Percentiles rank a stretch among this genome's conserved stretches.
Evolutionary conservation across 35 echinoderm and acorn worm genomes (phyloP).

Genomic region (Heliocidaris tuberculata): DNA sequence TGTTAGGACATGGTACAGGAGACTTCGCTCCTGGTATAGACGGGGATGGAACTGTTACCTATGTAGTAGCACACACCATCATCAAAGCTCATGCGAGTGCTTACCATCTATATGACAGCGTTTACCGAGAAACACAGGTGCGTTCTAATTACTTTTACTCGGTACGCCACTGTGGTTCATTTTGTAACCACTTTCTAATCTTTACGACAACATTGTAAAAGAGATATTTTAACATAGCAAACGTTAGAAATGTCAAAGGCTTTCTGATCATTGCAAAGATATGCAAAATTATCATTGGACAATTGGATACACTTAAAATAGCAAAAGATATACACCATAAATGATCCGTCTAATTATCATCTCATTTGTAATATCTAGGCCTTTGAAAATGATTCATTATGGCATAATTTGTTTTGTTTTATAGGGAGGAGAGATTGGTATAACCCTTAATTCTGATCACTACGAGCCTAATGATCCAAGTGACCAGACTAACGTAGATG

Average conservation of each 20-base stretch:
- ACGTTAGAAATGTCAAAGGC: too few species aligned
- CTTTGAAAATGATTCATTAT: too few species aligned
- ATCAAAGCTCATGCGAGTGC: conserved; percentile 90
- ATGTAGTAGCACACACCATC: conserved; percentile 86
- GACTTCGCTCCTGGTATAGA: conserved; percentile 90
- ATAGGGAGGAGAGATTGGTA: conserved; percentile 64
- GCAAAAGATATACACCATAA: too few species aligned
- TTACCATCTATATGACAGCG: conserved; percentile 76
- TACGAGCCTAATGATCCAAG: conserved; percentile 58
- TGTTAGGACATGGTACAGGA: conserved; percentile 76
- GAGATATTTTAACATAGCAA: too few species aligned
- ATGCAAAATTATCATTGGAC: too few species aligned
- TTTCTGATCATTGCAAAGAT: too few species aligned
- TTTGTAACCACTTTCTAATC: too few species aligned
- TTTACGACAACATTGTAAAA: too few species aligned
- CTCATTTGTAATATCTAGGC: too few species aligned
- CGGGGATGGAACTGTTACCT: conserved; percentile 73
- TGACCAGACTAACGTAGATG: conserved; percentile 47
- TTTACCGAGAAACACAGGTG: conserved; percentile 57
- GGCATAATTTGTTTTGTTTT: background rate
- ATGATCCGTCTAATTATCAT: too few species aligned
- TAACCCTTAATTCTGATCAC: conserved; percentile 76
- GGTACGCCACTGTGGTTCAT: too few species aligned
- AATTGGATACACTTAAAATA: too few species aligned
- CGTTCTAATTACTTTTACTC: background rate